Conservation (phyloP, 2,888 invertebrate genomes). For the Dolomedes plantarius region DNA sequence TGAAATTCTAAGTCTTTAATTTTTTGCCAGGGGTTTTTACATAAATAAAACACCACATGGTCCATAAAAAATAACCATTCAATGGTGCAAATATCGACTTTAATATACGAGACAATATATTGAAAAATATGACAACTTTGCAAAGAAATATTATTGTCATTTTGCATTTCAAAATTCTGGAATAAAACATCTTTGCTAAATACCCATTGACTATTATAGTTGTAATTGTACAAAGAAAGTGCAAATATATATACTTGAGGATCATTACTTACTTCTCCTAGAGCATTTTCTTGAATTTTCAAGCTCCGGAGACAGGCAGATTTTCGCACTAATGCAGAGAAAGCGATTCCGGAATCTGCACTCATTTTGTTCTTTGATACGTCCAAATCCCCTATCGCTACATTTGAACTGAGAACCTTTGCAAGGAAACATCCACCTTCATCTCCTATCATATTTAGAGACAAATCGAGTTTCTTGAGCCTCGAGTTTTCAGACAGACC, state of each 20-base stretch:
- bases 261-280: constrained; percentile 34
- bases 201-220: no score
- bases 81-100: no score
- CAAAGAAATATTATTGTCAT: no score
- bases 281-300: constrained; percentile 25
- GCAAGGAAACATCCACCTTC: constrained; percentile 27
- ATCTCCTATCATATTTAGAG: constrained; percentile 40
- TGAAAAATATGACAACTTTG: no score
- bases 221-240: no score
- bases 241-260: background rate
- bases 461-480: constrained; percentile 28
- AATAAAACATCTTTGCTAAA: no score
- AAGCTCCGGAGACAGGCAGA: constrained; percentile 15
- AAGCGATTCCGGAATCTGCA: background rate
- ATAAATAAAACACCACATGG: no score
- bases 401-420: background rate
- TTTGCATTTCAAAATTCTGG: no score
- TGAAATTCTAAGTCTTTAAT: no score
- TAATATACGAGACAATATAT: no score
- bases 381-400: constrained; percentile 16
- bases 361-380: constrained; percentile 33
- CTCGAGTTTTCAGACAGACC: constrained; percentile 15
- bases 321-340: constrained; percentile 7
- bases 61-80: no score
- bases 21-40: no score